phyloP scores from a whole-genome alignment of 1,140 invertebrate genomes.

The Drosophila rhopaloa region DNA sequence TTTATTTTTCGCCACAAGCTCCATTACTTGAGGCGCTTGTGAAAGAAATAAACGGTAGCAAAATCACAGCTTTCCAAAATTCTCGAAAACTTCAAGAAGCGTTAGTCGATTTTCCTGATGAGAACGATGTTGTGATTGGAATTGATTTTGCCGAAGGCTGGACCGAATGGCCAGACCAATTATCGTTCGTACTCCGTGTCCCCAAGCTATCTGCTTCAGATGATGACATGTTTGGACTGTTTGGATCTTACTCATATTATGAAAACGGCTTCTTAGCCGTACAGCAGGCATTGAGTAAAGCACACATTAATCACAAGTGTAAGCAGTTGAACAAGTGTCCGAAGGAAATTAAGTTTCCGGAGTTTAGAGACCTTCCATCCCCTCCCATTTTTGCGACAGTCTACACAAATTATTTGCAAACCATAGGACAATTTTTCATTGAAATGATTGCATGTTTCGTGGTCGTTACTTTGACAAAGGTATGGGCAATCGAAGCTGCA shows the following conservation, averaged over 20 bases:
- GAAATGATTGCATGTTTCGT: not conserved
- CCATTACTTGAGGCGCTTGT: not conserved
- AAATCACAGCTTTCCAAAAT: not conserved
- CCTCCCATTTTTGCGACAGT: not conserved
- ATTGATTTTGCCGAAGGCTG: constrained; percentile 14
- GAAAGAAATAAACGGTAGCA: not conserved
- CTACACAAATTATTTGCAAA: not conserved
- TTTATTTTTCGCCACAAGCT: not conserved
- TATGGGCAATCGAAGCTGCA: not conserved
- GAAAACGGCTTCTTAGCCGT: not conserved
- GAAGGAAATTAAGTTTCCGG: not conserved
- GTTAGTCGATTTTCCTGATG: not conserved
- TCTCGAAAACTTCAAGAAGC: not conserved
- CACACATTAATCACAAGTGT: not conserved
- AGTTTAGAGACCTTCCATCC: not conserved
- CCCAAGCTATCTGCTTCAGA: not conserved
- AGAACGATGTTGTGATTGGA: not conserved
- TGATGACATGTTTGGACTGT: not conserved
- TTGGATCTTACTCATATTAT: not conserved
- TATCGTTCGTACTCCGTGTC: not conserved
- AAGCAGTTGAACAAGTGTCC: not conserved
- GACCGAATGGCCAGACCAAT: constrained; percentile 3
- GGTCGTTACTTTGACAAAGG: not conserved
- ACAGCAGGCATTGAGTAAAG: constrained; percentile 1
- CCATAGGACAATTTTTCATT: not conserved